Evolutionary conservation across 2,888 invertebrate species (phyloP), one percentile per base, ranked within the genome.

Genomic region (Cristatella mucedo): DNA sequence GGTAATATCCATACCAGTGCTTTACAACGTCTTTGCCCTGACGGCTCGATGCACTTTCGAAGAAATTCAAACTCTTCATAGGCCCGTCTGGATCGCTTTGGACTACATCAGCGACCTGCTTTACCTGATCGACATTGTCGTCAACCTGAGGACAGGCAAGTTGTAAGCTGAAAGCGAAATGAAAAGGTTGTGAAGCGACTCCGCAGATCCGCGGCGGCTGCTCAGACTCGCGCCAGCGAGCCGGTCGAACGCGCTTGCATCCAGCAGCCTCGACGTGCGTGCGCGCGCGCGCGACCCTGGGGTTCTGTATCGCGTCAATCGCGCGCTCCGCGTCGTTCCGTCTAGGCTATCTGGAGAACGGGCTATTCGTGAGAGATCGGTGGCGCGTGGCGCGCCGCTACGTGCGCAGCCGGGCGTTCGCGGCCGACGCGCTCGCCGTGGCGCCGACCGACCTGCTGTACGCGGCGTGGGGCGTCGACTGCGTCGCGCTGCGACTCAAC

Each of bases 1-100:
- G 47, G 69, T 89, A 44, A 82, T 91, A 33, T 82, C 85, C 2
- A 55, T 82, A 54, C 82, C 87, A 24, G 80, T 86, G 47, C 73
- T 87, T 38, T 93, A 93, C 73, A 93, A 93, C 66, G 71, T 85
- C 52, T 73, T 87, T 38, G 82, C 91, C 65, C 82, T 91, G 47
- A 76, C 89, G 54, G 84, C 85, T 11, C 74, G 91, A 41, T 77
- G 82, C 2, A 84, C 87, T 4, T 93, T 91, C 68, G 82, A 82
- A 80, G 82, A 89, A 61, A 72, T 91, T 53, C 84, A 89, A 67
- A 77, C 78, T 53, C 68, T 75, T 21, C 56, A 76, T 42, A 73
- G 76, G n/a, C 66, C 69, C n/a, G 57, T 78, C 4, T 91, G 91
- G 91, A 78, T 79, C 62, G 69, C 74, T 18, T 63, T 86, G 55